phyloP scores from a whole-genome alignment of 2,113 vertebrate genomes.

The Maccullochella peelii region DNA sequence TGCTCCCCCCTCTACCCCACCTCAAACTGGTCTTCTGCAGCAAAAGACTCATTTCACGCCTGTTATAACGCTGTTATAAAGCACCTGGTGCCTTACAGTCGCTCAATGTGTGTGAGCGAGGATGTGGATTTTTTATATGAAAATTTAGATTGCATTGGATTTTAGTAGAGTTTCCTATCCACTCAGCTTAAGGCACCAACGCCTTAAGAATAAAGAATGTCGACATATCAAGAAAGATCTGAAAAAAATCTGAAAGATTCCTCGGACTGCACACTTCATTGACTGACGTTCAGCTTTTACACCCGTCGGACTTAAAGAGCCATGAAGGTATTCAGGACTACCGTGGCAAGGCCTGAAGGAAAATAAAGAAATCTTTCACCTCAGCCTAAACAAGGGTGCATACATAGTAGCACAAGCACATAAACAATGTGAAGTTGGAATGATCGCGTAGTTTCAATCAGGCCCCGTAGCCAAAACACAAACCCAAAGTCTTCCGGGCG shows the following conservation, averaged over 20 bases:
- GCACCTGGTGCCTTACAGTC: constrained; percentile 55
- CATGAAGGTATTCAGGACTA: constrained; percentile 44
- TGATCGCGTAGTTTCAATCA: constrained; percentile 61
- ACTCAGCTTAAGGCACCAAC: constrained; percentile 39
- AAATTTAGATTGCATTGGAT: constrained; percentile 61
- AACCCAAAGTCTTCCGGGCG: constrained; percentile 63
- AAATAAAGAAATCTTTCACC: constrained; percentile 75
- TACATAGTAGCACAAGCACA: constrained; percentile 63
- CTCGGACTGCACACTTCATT: neutral
- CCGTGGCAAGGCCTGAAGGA: constrained; percentile 43
- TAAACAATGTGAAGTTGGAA: constrained; percentile 72
- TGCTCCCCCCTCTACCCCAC: too few relatives aligned
- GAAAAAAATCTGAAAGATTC: too few relatives aligned
- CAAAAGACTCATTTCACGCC: constrained; percentile 63
- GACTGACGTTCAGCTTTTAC: constrained; percentile 14
- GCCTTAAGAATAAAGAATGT: constrained; percentile 70
- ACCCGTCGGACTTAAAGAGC: constrained; percentile 31
- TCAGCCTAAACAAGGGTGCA: constrained; percentile 72
- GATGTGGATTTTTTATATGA: constrained; percentile 50
- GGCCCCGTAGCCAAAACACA: constrained; percentile 72
- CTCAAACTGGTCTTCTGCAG: constrained; percentile 23
- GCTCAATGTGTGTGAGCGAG: constrained; percentile 2
- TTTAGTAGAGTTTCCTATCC: constrained; percentile 59
- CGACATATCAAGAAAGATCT: constrained; percentile 29
- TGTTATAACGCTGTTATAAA: constrained; percentile 48